Percentiles rank a stretch among this genome's conserved stretches.
These are phyloP conservation scores for Carduelis carduelis DNA, from an alignment of 2,797 vertebrate genomes.

Conservation along the genomic window DNA sequence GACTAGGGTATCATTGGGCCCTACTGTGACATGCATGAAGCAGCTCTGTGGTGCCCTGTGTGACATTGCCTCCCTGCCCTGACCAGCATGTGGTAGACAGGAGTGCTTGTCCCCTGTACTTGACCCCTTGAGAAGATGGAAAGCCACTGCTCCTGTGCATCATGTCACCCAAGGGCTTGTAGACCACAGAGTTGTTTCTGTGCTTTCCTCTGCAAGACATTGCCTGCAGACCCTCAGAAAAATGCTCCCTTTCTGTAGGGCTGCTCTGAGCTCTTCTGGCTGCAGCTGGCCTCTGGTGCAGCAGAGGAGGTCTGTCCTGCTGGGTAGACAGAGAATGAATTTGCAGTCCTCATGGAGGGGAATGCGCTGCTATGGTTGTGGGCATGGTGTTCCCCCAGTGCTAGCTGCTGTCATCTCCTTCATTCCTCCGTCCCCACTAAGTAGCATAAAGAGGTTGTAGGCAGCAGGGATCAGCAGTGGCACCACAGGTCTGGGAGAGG, in stretches of 20 bases:
- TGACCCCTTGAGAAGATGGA: neutral
- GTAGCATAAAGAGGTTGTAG: fast-evolving
- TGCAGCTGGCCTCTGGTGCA: neutral
- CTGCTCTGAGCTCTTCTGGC: neutral
- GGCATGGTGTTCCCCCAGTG: fast-evolving
- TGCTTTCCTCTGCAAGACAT: neutral
- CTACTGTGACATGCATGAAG: neutral
- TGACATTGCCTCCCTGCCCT: neutral
- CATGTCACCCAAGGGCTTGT: fast-evolving
- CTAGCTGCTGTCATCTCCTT: fast-evolving
- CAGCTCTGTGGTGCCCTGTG: neutral
- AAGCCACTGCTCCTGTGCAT: neutral
- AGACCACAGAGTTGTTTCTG: neutral
- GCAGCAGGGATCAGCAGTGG: fast-evolving
- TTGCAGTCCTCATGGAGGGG: fast-evolving
- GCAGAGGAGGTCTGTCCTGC: neutral
- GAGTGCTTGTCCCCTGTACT: fast-evolving
- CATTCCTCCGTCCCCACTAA: fast-evolving
- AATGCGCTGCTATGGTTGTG: fast-evolving
- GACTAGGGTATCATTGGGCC: fast-evolving
- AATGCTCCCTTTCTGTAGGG: neutral
- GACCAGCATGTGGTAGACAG: neutral
- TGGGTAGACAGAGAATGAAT: fast-evolving
- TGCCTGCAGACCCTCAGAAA: neutral
- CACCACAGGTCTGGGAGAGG: neutral